Evolutionary conservation across 2,888 invertebrate genomes (phyloP).

Genomic region (Lasioglossum villosulum): DNA sequence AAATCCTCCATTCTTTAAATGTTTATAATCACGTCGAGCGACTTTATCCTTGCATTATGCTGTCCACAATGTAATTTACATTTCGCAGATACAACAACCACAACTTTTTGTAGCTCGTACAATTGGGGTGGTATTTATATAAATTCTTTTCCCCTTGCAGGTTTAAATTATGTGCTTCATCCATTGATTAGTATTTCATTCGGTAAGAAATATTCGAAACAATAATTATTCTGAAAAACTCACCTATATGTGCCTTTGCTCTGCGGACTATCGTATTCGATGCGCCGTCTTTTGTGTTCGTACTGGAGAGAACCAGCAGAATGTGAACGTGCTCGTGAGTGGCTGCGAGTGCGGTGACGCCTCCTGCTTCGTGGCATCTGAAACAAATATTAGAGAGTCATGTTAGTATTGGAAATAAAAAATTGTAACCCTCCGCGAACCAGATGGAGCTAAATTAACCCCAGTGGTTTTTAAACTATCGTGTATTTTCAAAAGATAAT

Average conservation of each 20-base stretch:
- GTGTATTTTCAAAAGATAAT: not conserved
- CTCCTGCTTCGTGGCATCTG: slow-evolving; percentile 94
- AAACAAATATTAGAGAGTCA: slow-evolving; percentile 64
- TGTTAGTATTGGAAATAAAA: not conserved
- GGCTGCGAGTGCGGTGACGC: slow-evolving; percentile 90
- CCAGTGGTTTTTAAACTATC: not conserved
- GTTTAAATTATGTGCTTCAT: not conserved
- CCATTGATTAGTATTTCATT: slow-evolving; percentile 3
- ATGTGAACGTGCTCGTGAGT: slow-evolving; percentile 85
- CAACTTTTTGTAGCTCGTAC: not conserved
- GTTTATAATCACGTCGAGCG: not conserved
- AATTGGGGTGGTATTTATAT: not conserved
- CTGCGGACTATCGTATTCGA: slow-evolving; percentile 88
- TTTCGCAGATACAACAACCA: not conserved
- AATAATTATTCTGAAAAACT: slow-evolving; percentile 69
- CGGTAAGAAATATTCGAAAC: not conserved
- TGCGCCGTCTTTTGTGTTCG: slow-evolving; percentile 90
- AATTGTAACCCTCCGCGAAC: not conserved
- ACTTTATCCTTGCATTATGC: not conserved
- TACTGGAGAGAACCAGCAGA: slow-evolving; percentile 85
- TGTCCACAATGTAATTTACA: not conserved
- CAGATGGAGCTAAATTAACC: slow-evolving; percentile 6
- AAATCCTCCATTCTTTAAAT: not conserved
- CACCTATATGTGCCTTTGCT: slow-evolving; percentile 88
- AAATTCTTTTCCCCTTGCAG: not conserved